Evolutionary conservation across 2,797 vertebrate species (phyloP).

Genomic region (Ptychobarbus kaznakovi): DNA sequence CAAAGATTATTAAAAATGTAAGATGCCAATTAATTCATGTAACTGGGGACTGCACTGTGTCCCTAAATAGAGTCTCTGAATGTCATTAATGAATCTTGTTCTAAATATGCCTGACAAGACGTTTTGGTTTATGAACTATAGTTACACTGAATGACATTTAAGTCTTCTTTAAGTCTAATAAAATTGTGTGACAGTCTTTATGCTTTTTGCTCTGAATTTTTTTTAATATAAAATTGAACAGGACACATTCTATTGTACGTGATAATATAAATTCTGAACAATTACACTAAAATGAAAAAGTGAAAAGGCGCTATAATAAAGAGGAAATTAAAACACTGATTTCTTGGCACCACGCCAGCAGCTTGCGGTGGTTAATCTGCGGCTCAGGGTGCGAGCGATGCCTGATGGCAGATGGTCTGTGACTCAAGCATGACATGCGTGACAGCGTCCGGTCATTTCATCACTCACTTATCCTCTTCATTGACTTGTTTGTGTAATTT

Average conservation of each 20-base stretch:
- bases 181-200: not conserved
- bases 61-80: not conserved
- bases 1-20: not conserved
- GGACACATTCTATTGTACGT: not conserved
- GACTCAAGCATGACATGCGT: slow-evolving; percentile 2
- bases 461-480: not conserved
- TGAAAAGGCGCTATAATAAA: no score
- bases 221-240: no score
- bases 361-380: slow-evolving; percentile 22
- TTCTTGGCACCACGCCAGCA: not conserved
- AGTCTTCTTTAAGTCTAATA: not conserved
- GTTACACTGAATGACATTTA: not conserved
- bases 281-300: no score
- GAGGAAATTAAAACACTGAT: no score
- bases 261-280: no score
- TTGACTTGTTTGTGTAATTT: slow-evolving; percentile 37
- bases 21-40: not conserved
- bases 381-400: not conserved
- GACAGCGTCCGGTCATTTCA: not conserved
- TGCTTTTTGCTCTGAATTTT: not conserved
- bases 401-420: slow-evolving; percentile 21
- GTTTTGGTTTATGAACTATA: not conserved
- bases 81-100: not conserved
- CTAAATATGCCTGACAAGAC: not conserved
- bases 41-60: not conserved